Evolutionary conservation across 2,797 vertebrate species (phyloP), one percentile per base, ranked within the genome.

Genomic region (Chiloscyllium punctatum): DNA sequence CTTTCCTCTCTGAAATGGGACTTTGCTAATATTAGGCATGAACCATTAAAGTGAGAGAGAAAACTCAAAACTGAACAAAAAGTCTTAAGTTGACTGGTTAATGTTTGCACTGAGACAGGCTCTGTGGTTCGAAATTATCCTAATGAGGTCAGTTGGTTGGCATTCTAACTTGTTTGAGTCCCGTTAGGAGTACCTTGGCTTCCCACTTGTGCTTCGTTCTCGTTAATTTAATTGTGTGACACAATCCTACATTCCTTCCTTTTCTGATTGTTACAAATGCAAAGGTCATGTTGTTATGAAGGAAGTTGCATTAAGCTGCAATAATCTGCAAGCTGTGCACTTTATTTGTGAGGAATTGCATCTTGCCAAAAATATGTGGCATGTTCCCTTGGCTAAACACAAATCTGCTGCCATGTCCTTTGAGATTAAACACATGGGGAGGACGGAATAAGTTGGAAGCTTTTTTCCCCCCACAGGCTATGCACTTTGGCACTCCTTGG

Each of bases 251-350:
- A n/a, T 16, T 5, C 30, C n/a, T 91, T 66, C 15, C 88, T 15
- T 18, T n/a, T 33, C 66, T 91, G 62, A 62, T 90, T 90, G 57
- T 62, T 90, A 11, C 33, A 30, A 11, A n/a, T 62, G 88, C 30
- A 91, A 91, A 91, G 88, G 57, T 66, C 88, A 91, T 66, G 3
- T 91, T 91, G 88, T 91, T n/a, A 57, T 91, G 88, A 57, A 91
- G n/a, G 6, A n/a, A 33, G 16, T 16, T 57, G 53, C 88, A 62
- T n/a, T 66, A 91, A 91, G 53, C 88, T 91, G 88, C 18, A 21
- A 16, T 91, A 66, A 91, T 91, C 15, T 66, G 57, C 57, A 66
- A 66, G 57, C 86, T 88, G 86, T 91, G 88, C 62, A 18, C 88
- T 62, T 6, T 62, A 21, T 90, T 90, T 90, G 87, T 62, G 48